Conservation (phyloP, 2,888 invertebrate species). For the Phengaris alcon region DNA sequence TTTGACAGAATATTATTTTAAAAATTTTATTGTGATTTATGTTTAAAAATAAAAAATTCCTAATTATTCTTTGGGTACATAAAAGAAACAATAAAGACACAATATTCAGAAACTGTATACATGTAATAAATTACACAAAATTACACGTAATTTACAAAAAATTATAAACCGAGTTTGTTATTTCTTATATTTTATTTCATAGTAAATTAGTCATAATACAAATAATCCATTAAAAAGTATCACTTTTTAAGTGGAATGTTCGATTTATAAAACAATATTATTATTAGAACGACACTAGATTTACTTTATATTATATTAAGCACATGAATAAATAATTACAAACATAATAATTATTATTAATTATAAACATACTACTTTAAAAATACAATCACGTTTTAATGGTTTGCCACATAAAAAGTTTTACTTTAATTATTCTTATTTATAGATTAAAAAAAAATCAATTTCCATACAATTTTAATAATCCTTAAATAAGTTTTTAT, state of each 20-base stretch:
- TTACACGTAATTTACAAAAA: not conserved
- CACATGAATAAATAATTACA: not conserved
- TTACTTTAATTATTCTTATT: not conserved
- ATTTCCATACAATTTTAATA: too few relatives aligned
- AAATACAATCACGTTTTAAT: not conserved
- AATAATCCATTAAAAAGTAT: not conserved
- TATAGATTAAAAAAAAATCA: too few relatives aligned
- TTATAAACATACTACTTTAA: not conserved
- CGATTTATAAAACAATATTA: not conserved
- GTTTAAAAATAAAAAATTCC: too few relatives aligned
- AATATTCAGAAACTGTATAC: not conserved
- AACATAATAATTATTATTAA: not conserved
- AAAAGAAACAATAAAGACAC: not conserved
- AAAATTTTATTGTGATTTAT: not conserved
- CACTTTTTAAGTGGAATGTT: not conserved
- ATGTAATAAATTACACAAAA: not conserved
- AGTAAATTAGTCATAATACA: not conserved
- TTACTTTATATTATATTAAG: not conserved
- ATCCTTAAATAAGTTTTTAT: too few relatives aligned
- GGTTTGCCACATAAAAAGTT: not conserved
- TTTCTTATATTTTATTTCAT: too few relatives aligned
- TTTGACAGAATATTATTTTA: constrained; percentile 1
- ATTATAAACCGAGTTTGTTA: not conserved
- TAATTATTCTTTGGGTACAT: not conserved
- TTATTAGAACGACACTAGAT: not conserved